Evolutionary conservation across 2,888 invertebrate species (phyloP).

Genomic region (Apocheima hispidaria): DNA sequence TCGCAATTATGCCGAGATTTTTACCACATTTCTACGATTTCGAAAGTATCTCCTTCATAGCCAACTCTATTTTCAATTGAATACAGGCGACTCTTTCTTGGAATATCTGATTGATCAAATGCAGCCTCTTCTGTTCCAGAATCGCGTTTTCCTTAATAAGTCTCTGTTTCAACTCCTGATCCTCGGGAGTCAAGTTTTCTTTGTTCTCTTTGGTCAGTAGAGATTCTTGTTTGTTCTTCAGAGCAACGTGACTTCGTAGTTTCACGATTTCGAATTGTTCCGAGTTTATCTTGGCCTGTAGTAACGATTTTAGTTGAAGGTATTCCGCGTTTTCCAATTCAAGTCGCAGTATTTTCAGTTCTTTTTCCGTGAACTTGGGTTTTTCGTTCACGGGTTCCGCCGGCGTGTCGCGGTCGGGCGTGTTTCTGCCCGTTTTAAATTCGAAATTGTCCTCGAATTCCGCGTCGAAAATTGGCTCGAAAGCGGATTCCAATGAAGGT

Average conservation of each 20-base stretch:
- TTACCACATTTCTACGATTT: constrained; percentile 60
- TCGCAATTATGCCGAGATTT: neutral
- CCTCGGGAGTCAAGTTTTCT: constrained; percentile 70
- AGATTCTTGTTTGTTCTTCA: constrained; percentile 80
- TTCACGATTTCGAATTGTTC: constrained; percentile 91
- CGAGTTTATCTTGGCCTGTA: constrained; percentile 89
- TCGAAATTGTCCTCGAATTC: constrained; percentile 61
- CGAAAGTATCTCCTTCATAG: constrained; percentile 85
- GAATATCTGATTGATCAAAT: constrained; percentile 89
- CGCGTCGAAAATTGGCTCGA: constrained; percentile 63
- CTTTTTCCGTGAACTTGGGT: constrained; percentile 86
- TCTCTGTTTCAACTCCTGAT: constrained; percentile 74
- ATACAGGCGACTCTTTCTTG: constrained; percentile 90
- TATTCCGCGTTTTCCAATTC: constrained; percentile 89
- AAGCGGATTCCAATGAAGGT: constrained; percentile 36
- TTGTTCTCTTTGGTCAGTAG: constrained; percentile 67
- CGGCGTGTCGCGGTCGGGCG: constrained; percentile 57
- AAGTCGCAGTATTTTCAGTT: constrained; percentile 84
- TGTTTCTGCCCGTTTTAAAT: constrained; percentile 61
- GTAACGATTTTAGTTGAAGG: constrained; percentile 88
- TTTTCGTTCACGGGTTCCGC: constrained; percentile 65
- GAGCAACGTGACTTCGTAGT: constrained; percentile 84
- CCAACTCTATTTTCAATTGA: constrained; percentile 89
- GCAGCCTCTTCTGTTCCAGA: constrained; percentile 89
- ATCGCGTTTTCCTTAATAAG: constrained; percentile 88